phyloP scores from a whole-genome alignment of 2,797 vertebrate species.

The Monodelphis domestica region DNA sequence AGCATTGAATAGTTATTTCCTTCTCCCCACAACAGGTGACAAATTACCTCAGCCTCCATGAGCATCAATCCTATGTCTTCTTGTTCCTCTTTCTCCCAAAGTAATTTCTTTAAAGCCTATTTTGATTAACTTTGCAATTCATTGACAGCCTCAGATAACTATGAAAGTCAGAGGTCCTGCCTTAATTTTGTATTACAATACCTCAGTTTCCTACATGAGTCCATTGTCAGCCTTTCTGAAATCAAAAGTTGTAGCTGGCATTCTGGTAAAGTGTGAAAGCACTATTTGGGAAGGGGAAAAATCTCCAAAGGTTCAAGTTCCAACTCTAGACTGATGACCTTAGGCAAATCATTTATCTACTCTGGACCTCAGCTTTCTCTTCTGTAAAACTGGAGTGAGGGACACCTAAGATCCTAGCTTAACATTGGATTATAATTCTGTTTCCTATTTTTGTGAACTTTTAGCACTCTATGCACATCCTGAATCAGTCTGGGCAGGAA shows the following conservation, averaged over 20 bases:
- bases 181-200: not conserved
- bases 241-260: not conserved
- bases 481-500: constrained; percentile 11
- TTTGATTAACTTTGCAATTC: not conserved
- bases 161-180: not conserved
- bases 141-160: not conserved
- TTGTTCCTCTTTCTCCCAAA: not conserved
- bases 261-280: not conserved
- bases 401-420: not conserved
- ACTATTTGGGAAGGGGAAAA: not conserved
- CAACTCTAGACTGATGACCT: not conserved
- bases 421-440: not conserved
- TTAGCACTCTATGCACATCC: not conserved
- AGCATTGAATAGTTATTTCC: not conserved
- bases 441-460: not conserved
- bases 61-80: not conserved
- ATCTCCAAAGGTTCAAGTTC: not conserved
- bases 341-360: not conserved
- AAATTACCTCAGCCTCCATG: not conserved
- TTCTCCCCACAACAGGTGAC: not conserved
- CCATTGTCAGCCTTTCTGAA: not conserved
- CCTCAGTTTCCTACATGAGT: not conserved
- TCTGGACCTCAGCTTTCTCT: not conserved
- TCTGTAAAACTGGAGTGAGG: not conserved
- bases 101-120: not conserved